Conservation (phyloP, 37 sponge, comb jelly and placozoan species). For the Aphrocallistes beatrix region DNA sequence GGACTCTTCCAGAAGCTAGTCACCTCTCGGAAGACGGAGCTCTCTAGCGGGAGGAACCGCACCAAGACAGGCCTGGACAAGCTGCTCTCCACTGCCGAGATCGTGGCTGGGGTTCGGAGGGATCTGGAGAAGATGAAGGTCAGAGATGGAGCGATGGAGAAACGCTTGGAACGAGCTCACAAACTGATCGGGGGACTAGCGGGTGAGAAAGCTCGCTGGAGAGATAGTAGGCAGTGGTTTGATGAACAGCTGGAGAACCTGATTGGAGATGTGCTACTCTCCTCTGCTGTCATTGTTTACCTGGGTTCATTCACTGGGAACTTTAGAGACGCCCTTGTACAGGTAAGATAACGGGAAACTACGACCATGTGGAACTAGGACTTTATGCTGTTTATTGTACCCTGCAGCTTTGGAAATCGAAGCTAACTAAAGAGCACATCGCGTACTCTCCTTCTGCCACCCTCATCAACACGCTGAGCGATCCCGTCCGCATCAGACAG, state of each 20-base stretch:
- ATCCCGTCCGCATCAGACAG: slow-evolving; percentile 73
- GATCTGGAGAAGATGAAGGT: slow-evolving; percentile 90
- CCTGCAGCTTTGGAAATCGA: slow-evolving; percentile 39
- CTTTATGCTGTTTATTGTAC: not conserved
- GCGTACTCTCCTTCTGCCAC: slow-evolving; percentile 43
- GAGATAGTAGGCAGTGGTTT: slow-evolving; percentile 28
- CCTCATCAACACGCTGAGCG: slow-evolving; percentile 62
- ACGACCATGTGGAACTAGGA: not conserved
- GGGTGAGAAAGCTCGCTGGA: slow-evolving; percentile 68
- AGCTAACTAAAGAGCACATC: slow-evolving; percentile 33
- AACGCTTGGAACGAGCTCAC: slow-evolving; percentile 73
- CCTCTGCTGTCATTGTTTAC: slow-evolving; percentile 76
- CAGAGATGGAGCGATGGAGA: slow-evolving; percentile 65
- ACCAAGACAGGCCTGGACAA: slow-evolving; percentile 88
- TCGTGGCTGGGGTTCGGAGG: slow-evolving; percentile 71
- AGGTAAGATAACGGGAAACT: not conserved
- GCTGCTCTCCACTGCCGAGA: slow-evolving; percentile 71
- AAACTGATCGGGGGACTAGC: slow-evolving; percentile 85
- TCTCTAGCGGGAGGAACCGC: slow-evolving; percentile 47
- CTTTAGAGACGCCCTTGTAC: not conserved
- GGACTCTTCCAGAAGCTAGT: slow-evolving; percentile 59
- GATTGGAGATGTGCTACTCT: slow-evolving; percentile 80
- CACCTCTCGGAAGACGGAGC: slow-evolving; percentile 51
- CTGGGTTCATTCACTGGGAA: slow-evolving; percentile 85
- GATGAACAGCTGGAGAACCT: slow-evolving; percentile 52